phyloP scores from a whole-genome alignment of 2,113 vertebrate genomes.

The Megaleporinus macrocephalus region DNA sequence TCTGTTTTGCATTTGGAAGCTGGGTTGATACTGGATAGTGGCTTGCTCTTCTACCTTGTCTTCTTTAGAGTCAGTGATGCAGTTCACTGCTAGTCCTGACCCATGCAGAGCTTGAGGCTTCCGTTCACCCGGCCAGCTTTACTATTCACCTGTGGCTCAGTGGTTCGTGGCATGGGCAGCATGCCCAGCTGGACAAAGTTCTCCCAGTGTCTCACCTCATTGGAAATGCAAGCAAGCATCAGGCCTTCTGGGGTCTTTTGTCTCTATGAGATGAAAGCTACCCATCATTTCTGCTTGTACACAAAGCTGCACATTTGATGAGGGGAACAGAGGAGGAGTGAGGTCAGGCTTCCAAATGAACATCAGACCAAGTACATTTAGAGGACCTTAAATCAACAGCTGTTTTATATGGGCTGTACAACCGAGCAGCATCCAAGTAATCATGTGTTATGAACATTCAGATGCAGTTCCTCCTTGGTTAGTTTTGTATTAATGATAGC shows the following conservation, averaged over 20 bases:
- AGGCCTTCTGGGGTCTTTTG: conserved; percentile 22
- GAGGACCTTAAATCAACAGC: conserved; percentile 43
- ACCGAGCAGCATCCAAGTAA: neutral
- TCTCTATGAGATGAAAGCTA: conserved; percentile 40
- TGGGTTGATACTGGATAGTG: conserved; percentile 17
- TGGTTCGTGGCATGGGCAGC: conserved; percentile 39
- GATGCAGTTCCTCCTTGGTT: neutral
- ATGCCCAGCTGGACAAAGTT: conserved; percentile 44
- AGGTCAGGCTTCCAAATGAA: conserved; percentile 9
- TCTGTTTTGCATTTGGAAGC: conserved; percentile 8
- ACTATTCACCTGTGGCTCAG: conserved; percentile 36
- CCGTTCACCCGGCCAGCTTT: conserved; percentile 25
- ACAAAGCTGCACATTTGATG: conserved; percentile 10
- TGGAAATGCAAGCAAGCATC: conserved; percentile 58
- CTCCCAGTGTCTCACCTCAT: conserved; percentile 62
- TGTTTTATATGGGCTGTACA: conserved; percentile 18
- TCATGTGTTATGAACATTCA: neutral
- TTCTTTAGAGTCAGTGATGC: conserved; percentile 18
- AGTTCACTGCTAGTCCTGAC: conserved; percentile 43
- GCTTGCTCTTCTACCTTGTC: conserved; percentile 23
- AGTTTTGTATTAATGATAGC: conserved; percentile 3
- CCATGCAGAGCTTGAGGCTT: conserved; percentile 35
- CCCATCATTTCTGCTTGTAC: conserved; percentile 48
- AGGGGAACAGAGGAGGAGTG: neutral
- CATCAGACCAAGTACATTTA: conserved; percentile 37